Conservation (phyloP, 2,113 vertebrate genomes). For the Osmerus eperlanus region DNA sequence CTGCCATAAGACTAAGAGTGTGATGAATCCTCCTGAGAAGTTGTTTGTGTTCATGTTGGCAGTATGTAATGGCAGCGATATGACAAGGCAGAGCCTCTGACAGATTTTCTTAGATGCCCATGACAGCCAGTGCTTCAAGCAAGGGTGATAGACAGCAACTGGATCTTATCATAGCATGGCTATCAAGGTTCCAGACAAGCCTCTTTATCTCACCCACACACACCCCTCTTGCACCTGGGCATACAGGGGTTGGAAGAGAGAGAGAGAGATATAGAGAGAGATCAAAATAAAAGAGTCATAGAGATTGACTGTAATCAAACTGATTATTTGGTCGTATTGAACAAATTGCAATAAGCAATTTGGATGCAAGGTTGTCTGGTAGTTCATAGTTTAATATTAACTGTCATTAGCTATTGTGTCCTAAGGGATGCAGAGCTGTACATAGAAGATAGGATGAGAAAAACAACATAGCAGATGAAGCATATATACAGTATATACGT, state of each 20-base stretch:
- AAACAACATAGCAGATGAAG: neutral
- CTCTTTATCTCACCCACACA: conserved; percentile 74
- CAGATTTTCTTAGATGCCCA: conserved; percentile 47
- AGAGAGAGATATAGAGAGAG: conserved; percentile 7
- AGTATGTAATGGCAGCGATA: conserved; percentile 38
- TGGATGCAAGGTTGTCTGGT: neutral
- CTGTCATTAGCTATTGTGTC: neutral
- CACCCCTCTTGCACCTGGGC: conserved; percentile 39
- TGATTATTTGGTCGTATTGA: too few relatives aligned
- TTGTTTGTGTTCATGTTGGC: conserved; percentile 44
- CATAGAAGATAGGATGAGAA: neutral
- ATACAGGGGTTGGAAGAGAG: conserved; percentile 7
- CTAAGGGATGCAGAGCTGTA: neutral
- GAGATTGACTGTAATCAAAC: neutral
- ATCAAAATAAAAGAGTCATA: neutral
- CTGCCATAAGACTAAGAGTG: conserved; percentile 42
- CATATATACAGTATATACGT: neutral
- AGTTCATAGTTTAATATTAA: neutral
- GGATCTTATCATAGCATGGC: conserved; percentile 69
- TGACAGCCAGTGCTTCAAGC: conserved; percentile 64
- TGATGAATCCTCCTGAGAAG: conserved; percentile 28
- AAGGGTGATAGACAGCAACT: conserved; percentile 62
- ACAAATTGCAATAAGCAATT: too few relatives aligned
- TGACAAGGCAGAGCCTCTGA: conserved; percentile 40
- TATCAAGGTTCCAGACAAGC: conserved; percentile 65